Percentiles rank a stretch among this genome's conserved stretches.
Conservation (phyloP, 2,888 invertebrate genomes). For the Blera fallax region DNA sequence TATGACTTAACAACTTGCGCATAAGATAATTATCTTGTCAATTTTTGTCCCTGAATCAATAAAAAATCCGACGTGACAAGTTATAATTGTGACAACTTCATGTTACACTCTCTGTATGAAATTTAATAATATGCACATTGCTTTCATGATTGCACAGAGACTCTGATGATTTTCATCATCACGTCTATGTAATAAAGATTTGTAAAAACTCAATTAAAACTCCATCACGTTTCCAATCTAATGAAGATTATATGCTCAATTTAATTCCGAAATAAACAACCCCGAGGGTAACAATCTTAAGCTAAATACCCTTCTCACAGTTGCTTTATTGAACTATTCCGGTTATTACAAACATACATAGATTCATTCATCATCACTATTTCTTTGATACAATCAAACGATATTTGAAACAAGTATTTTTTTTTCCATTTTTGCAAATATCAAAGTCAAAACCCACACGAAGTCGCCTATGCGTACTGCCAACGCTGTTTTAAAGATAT, state of each 20-base stretch:
- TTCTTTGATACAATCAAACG: constrained; percentile 25
- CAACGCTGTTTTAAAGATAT: constrained; percentile 43
- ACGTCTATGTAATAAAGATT: background rate
- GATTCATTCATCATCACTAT: constrained; percentile 23
- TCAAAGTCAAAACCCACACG: constrained; percentile 54
- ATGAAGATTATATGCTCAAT: background rate
- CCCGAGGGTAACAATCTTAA: constrained; percentile 2
- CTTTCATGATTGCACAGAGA: background rate
- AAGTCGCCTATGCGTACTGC: constrained; percentile 31
- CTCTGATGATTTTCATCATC: background rate
- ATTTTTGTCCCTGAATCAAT: no score
- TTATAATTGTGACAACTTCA: background rate
- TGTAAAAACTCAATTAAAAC: background rate
- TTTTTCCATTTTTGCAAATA: constrained; percentile 33
- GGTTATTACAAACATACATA: background rate
- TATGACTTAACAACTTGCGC: no score
- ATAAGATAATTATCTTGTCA: no score
- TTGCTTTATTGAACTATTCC: background rate
- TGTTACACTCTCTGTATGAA: background rate
- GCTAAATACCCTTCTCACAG: background rate
- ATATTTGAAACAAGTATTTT: constrained; percentile 7
- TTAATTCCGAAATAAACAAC: background rate
- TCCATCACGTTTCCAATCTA: background rate
- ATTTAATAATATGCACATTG: background rate
- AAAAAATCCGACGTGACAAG: background rate